These are phyloP conservation scores for Coregonus ussuriensis DNA, from an alignment of 2,797 vertebrate genomes.

Conservation along the genomic window DNA sequence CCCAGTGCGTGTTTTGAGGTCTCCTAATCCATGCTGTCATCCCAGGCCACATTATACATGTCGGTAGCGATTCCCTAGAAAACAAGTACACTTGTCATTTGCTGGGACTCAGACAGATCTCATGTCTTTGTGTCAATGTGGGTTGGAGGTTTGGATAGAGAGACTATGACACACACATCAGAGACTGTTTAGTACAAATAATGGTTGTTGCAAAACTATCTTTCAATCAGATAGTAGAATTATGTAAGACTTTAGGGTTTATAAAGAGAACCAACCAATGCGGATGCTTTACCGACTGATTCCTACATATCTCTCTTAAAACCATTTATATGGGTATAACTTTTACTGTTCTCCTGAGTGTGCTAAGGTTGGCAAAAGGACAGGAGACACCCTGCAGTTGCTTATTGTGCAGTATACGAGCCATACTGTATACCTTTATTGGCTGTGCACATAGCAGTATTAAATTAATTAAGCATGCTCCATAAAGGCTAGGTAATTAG, in stretches of 20 bases:
- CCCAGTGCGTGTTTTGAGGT: background rate
- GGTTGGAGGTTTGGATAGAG: background rate
- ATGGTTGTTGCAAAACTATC: background rate
- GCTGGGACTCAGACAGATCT: background rate
- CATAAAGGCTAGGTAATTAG: background rate
- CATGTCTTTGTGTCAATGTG: background rate
- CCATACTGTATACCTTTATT: background rate
- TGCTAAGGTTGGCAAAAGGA: background rate
- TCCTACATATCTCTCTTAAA: background rate
- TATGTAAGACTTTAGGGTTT: background rate
- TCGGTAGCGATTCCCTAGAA: background rate
- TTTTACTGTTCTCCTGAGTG: background rate
- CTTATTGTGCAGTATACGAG: background rate
- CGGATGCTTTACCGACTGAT: background rate
- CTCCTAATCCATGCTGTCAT: background rate
- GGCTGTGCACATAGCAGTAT: background rate
- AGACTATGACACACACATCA: background rate
- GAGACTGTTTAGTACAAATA: background rate
- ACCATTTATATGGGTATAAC: background rate
- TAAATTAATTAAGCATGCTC: background rate
- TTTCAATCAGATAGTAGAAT: background rate
- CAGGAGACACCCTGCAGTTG: background rate
- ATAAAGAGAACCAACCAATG: background rate
- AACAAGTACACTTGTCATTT: background rate
- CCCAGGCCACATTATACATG: background rate